Conservation (phyloP, 2,797 vertebrate genomes). For the Falco columbarius region DNA sequence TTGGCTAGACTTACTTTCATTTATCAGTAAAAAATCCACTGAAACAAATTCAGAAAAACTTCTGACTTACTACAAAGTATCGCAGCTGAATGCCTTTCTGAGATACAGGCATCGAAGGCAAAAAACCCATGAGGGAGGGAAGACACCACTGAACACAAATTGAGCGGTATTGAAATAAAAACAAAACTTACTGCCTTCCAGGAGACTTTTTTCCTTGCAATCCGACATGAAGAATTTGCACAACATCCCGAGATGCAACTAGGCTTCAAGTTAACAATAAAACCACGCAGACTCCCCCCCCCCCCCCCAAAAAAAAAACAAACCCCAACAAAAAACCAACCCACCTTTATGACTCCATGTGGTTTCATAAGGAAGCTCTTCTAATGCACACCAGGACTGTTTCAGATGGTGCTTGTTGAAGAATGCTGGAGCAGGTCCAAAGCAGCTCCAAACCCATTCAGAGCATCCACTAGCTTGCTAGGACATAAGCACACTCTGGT, state of each 20-base stretch:
- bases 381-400: not conserved
- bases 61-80: not conserved
- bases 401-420: not conserved
- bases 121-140: not conserved
- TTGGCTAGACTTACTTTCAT: not conserved
- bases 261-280: not conserved
- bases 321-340: not conserved
- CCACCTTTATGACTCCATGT: fast-evolving
- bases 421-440: not conserved
- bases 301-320: too few species aligned
- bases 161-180: not conserved
- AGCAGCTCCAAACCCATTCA: not conserved
- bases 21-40: not conserved
- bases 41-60: not conserved
- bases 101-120: not conserved
- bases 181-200: not conserved
- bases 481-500: not conserved
- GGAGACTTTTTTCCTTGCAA: not conserved
- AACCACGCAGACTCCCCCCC: not conserved
- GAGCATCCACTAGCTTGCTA: not conserved
- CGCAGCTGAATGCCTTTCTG: not conserved
- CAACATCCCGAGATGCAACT: not conserved
- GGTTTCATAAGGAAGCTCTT: not conserved
- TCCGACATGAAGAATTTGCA: not conserved
- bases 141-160: not conserved